Evolutionary conservation across 1,140 invertebrate species (phyloP), one percentile per base, ranked within the genome.

Genomic region (Drosophila jambulina): DNA sequence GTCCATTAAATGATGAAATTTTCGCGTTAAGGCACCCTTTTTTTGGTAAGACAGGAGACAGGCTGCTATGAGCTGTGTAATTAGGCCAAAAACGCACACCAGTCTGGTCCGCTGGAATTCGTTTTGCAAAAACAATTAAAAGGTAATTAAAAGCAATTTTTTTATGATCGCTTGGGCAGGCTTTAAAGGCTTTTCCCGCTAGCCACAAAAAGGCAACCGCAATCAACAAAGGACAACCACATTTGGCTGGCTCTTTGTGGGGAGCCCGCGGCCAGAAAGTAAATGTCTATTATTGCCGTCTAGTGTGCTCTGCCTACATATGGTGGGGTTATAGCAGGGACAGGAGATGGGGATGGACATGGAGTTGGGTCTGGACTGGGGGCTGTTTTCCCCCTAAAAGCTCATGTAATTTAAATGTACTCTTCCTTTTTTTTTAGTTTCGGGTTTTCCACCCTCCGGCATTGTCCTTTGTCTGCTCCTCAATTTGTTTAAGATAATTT

Each of bases 1-100:
- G 74, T 80, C 90, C 90, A 91, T 63, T 88, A 88, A 91, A 91
- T 91, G 84, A 91, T 64, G 82, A 91, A 91, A 82, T 91, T 45
- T 45, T 48, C 65, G 49, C 76, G 57, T 79, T 32, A 56, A 56
- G 68, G 54, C 40, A 27, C 40, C 25, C 40, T 61, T 21, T 32
- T 32, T 38, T 34, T 25, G 49, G 48, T 8, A 25, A 45, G 46
- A 48, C 23, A 19, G 48, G 38, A 62, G 25, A 23, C n/a, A 15
- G 15, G 53, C 67, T 4, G 36, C 40, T 54, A 53, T 67, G 49
- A 68, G 62, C 34, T 49, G 34, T 82, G 78, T 85, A 85, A 90
- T 90, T 90, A 90, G 85, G 83, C 74, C 87, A 87, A 78, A 81
- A 80, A 48, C 48, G 51, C 54, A 58, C 74, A 40, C 76, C 65